Evolutionary conservation across 2,888 invertebrate species (phyloP).

Genomic region (Chloroclystis v-ata): DNA sequence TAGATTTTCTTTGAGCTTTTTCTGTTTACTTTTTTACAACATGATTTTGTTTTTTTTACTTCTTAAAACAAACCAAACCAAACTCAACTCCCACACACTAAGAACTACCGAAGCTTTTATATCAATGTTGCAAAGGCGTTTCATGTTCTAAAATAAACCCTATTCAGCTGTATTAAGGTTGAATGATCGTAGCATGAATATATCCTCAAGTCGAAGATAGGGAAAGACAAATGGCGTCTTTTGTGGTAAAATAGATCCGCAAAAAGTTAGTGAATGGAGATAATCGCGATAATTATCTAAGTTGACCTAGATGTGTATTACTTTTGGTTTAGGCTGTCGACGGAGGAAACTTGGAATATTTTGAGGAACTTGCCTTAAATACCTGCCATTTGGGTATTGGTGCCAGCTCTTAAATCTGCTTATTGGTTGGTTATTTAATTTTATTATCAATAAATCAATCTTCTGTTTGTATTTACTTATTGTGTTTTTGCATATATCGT

Average conservation of each 20-base stretch:
- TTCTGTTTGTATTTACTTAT: no score
- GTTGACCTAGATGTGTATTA: background rate
- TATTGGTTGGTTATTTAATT: no score
- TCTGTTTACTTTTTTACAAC: no score
- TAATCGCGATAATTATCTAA: constrained; percentile 16
- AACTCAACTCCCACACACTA: constrained; percentile 21
- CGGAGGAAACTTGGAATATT: no score
- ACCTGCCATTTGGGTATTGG: no score
- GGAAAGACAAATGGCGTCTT: constrained; percentile 54
- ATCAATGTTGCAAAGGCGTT: constrained; percentile 26
- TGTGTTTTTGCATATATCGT: no score
- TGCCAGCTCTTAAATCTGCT: no score
- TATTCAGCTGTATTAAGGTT: constrained; percentile 21
- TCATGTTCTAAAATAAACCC: constrained; percentile 23
- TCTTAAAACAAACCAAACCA: constrained; percentile 28
- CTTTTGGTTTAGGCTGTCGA: background rate
- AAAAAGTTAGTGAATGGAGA: constrained; percentile 31
- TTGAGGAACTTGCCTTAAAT: no score
- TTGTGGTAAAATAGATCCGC: constrained; percentile 40
- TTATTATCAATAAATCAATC: no score
- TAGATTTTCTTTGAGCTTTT: background rate
- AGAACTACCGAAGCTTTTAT: no score
- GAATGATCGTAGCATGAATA: constrained; percentile 29
- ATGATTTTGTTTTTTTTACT: no score
- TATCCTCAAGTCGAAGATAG: constrained; percentile 52